Evolutionary conservation across 2,888 invertebrate genomes (phyloP), one percentile per base, ranked within the genome.

Genomic region (Hofmannophila pseudospretella): DNA sequence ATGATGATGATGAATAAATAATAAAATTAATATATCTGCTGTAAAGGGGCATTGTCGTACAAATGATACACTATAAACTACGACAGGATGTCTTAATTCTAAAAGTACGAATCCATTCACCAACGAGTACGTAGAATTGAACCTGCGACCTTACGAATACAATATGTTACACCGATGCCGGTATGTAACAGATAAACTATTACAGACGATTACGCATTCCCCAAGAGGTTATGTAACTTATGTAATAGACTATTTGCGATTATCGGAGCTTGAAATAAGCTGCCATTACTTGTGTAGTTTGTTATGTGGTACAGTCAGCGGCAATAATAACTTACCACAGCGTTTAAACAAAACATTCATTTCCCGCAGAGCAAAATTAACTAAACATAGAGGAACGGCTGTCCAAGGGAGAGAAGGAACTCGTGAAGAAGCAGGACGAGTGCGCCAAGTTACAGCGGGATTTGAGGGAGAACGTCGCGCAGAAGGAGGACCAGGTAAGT

Each of bases 381-480:
- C n/a, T n/a, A n/a, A n/a, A 98, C 66, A 82, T 98, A 25, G 98
- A 98, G 74, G 97, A 98, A 54, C 92, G 89, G 54, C 88, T 97
- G 51, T 84, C 92, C 20, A 94, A 95, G 69, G 92, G 95, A 7
- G 98, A 98, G 84, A 97, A 98, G 80, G 99, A 99, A 54, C 89
- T 97, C 36, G 85, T 90, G 50, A 96, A 96, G 86, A 94, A 98
- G 46, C 96, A 97, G 75, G 99, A 99, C 55, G 92, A 94, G 57
- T 95, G 95, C 72, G 91, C 93, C 27, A 96, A 97, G 75, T 86
- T 99, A 47, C 96, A 98, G 81, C 89, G 98, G 58, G 99, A 99
- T 80, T 80, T 96, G 42, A 88, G 96, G 52, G 97, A 97, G 70
- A 96, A 96, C 84, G 94, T 94, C 44, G 96, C 97, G 45, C 97